phyloP scores from a whole-genome alignment of 2,113 vertebrate species.

The Orthonyx spaldingii region DNA sequence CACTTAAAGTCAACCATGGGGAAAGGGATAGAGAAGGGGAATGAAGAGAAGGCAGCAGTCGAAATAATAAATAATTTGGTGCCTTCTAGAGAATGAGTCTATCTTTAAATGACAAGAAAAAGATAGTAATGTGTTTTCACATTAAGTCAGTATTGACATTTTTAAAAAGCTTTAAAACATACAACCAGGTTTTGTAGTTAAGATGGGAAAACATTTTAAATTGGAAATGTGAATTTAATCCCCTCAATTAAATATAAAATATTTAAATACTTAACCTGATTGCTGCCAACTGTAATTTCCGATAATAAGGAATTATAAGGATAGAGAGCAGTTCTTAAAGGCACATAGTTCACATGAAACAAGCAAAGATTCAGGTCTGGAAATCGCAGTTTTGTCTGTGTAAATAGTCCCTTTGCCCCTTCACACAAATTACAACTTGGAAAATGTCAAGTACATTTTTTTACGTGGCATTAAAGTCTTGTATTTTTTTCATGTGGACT shows the following conservation, averaged over 20 bases:
- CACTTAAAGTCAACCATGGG: background rate
- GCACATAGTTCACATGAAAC: background rate
- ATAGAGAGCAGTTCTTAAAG: background rate
- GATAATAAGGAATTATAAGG: constrained; percentile 8
- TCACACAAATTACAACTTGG: background rate
- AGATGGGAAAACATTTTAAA: constrained; percentile 26
- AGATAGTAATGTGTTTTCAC: background rate
- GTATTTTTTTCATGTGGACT: background rate
- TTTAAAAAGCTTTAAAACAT: background rate
- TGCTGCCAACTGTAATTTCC: constrained; percentile 35
- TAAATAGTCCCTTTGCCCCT: background rate
- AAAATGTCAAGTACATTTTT: background rate
- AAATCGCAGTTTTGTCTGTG: background rate
- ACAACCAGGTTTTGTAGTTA: background rate
- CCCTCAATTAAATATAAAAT: constrained; percentile 23
- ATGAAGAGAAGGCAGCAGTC: background rate
- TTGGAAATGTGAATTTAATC: constrained; percentile 37
- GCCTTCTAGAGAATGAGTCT: background rate
- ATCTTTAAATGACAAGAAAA: background rate
- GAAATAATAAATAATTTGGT: background rate
- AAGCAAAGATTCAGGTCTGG: background rate
- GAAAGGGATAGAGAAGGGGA: background rate
- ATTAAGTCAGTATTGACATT: background rate
- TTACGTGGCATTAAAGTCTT: rapidly evolving
- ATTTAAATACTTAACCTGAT: constrained; percentile 41